Evolutionary conservation across 92 coral and sea anemone genomes (phyloP), one percentile per base, ranked within the genome.

Genomic region (Virgularia gustaviana): DNA sequence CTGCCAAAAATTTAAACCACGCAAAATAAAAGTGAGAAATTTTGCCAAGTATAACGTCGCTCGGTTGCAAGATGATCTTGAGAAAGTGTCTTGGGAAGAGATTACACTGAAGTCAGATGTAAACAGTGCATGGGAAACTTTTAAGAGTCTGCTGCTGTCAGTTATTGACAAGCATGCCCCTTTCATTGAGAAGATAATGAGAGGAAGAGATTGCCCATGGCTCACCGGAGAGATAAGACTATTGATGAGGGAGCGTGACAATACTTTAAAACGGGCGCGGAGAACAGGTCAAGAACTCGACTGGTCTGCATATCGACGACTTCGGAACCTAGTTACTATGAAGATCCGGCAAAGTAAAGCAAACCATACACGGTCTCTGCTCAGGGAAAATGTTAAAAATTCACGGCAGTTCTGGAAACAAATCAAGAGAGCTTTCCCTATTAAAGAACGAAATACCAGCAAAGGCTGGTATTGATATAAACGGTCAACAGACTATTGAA

Each of bases 81-180:
- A 54, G 13, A 54, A 54, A 34, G 60, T 34, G 29, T 30, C 23
- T 54, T 54, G 60, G 60, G 29, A 30, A 23, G n/a, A n/a, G n/a
- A n/a, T n/a, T n/a, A n/a, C n/a, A n/a, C n/a, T n/a, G n/a, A n/a
- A n/a, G n/a, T 34, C 60, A 23, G 60, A 23, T 30, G 23, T 54
- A 1, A 54, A 54, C 29, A 54, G 31, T 23, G 22, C 3, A 30
- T 30, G 23, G 60, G 60, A 54, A n/a, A 30, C 31, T 13, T 23
- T n/a, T 23, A n/a, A n/a, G n/a, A n/a, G n/a, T n/a, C n/a, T n/a
- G n/a, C n/a, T n/a, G n/a, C n/a, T n/a, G n/a, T n/a, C n/a, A n/a
- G n/a, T n/a, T n/a, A n/a, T 49, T 49, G 22, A 49, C n/a, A 49
- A 20, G n/a, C 55, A 49, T 49, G 55, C 55, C 23, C 55, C 55